phyloP scores from a whole-genome alignment of 1,140 invertebrate species.

The Lethrus apterus region DNA sequence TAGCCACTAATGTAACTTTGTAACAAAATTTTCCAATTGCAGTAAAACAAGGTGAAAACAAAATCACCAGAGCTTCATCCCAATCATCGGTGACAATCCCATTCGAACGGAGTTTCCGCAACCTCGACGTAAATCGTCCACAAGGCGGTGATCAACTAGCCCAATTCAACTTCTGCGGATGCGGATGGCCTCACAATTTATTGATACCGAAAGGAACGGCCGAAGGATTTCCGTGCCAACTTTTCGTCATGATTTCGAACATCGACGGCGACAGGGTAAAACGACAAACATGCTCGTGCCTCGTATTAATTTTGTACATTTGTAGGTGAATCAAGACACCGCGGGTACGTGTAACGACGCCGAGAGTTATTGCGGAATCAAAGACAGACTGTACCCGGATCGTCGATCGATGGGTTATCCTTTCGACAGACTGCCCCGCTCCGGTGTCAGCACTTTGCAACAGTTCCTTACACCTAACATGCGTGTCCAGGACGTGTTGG shows the following conservation, averaged over 20 bases:
- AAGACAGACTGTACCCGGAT: conserved; percentile 66
- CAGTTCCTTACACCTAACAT: conserved; percentile 66
- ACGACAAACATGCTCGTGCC: too few relatives aligned
- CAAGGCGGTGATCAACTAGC: conserved; percentile 45
- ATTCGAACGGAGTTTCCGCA: conserved; percentile 61
- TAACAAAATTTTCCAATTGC: conserved; percentile 21
- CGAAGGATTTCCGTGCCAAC: conserved; percentile 58
- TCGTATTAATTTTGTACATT: too few relatives aligned
- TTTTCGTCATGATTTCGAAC: conserved; percentile 81
- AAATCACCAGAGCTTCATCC: conserved; percentile 46
- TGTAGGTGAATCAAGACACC: conserved; percentile 29
- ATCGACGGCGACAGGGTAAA: conserved; percentile 61
- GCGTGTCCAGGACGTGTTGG: conserved; percentile 48
- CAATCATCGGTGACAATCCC: conserved; percentile 61
- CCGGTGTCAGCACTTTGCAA: conserved; percentile 45
- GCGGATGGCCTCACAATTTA: conserved; percentile 83
- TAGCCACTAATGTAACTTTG: too few relatives aligned
- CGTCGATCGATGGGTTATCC: conserved; percentile 67
- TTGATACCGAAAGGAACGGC: conserved; percentile 65
- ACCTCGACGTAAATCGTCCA: conserved; percentile 49
- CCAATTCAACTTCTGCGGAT: conserved; percentile 73
- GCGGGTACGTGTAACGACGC: conserved; percentile 56
- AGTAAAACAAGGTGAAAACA: conserved; percentile 51
- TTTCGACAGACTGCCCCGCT: conserved; percentile 57
- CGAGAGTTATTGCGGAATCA: conserved; percentile 64